phyloP scores from a whole-genome alignment of 2,113 vertebrate genomes.

The Nycticorax nycticorax region DNA sequence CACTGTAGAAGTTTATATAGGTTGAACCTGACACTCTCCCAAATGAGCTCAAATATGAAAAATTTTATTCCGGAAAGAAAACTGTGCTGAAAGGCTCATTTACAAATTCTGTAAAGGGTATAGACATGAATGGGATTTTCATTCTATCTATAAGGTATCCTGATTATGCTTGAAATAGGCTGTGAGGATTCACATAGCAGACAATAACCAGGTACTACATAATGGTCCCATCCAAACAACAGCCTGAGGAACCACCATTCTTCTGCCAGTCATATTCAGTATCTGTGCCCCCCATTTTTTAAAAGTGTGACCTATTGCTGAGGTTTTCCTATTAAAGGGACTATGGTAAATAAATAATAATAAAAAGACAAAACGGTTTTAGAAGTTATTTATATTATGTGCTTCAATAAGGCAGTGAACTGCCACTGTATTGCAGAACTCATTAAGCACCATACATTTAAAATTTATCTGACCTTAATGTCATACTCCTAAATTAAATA shows the following conservation, averaged over 20 bases:
- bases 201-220: not conserved
- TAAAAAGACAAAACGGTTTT: not conserved
- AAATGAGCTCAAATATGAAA: not conserved
- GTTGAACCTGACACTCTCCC: not conserved
- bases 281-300: not conserved
- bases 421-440: not conserved
- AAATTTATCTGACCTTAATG: not conserved
- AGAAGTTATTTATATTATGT: not conserved
- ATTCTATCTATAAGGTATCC: not conserved
- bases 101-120: not conserved
- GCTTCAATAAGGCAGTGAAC: not conserved
- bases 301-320: not conserved
- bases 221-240: not conserved
- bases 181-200: not conserved
- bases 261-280: not conserved
- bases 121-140: not conserved
- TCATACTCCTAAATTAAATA: not conserved
- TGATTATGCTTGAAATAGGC: not conserved
- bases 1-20: not conserved
- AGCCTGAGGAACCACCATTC: not conserved
- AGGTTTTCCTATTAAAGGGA: not conserved
- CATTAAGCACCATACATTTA: not conserved
- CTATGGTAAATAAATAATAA: not conserved
- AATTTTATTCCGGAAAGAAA: not conserved
- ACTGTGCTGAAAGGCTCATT: not conserved